phyloP scores from a whole-genome alignment of 2,113 vertebrate genomes.

The Lagopus leucura region DNA sequence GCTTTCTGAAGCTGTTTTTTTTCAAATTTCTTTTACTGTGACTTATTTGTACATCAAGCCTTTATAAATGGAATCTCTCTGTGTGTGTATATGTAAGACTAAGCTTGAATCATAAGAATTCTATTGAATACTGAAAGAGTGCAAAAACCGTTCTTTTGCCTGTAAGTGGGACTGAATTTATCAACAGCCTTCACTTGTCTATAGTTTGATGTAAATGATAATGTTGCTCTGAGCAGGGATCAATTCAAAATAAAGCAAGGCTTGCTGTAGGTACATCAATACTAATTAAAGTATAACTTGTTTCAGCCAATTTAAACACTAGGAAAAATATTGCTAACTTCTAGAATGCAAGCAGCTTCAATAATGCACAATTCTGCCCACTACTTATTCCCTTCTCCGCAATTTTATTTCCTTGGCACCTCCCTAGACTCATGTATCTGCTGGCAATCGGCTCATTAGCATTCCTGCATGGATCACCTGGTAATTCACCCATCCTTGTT shows the following conservation, averaged over 20 bases:
- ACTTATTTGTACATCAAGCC: neutral
- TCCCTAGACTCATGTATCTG: neutral
- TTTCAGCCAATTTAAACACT: constrained; percentile 3
- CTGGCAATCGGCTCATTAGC: neutral
- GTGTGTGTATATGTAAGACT: neutral
- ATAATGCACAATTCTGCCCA: neutral
- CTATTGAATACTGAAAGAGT: neutral
- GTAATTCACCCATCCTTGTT: neutral
- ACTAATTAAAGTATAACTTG: neutral
- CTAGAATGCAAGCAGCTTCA: neutral
- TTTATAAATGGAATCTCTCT: neutral
- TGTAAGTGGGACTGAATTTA: neutral
- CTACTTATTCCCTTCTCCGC: neutral
- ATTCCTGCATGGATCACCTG: neutral
- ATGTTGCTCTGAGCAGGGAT: neutral
- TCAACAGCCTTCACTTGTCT: neutral
- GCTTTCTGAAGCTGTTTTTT: neutral
- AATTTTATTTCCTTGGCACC: neutral
- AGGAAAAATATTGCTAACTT: neutral
- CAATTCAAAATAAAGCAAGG: neutral
- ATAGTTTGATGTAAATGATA: neutral
- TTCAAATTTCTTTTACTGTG: neutral
- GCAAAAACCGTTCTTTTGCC: neutral
- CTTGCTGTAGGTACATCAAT: neutral
- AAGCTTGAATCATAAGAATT: neutral